Evolutionary conservation across 2,888 invertebrate genomes (phyloP), one percentile per base, ranked within the genome.

Genomic region (Thymelicus acteon): DNA sequence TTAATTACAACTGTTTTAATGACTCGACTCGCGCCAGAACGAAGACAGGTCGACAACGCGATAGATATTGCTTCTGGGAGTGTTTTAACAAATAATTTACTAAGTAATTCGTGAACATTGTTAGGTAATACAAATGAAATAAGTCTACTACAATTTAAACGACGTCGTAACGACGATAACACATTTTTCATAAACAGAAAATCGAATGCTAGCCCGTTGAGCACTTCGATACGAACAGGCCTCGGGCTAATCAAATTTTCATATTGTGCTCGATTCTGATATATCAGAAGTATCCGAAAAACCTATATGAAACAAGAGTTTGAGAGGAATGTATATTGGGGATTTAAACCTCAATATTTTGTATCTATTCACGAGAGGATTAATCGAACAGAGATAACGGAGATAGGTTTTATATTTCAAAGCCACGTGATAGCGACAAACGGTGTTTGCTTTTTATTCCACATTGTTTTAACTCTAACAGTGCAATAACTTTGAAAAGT

Each of bases 1-100:
- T 86, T 86, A 86, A 89, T 88, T 87, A 86, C 85, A 79, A 86
- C 86, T 87, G 87, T 85, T 87, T 87, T 89, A 87, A 87, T 80
- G 86, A 87, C 81, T 83, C 79, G 80, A 79, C 61, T 61, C 49
- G 49, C 76, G 81, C 75, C 77, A 71, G 74, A 73, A 64, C 72
- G 78, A 82, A 84, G 86, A 82, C 81, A 76, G 79, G 73, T 68
- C 68, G 68, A 54, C 68, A 54, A 31, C 82, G 82, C 78, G 81
- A 76, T 79, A 78, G 81, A 76, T 79, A 78, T 65, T 67, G 48
- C 54, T 61, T 48, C 58, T 61, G 52, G 19, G 15, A 48, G 39
- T 44, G 61, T 58, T 58, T 39, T 39, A 58, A 37, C 39, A 24
- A 58, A 24, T 54, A 58, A 8, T 58, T 39, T 37, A 58, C 5